Evolutionary conservation across 1,140 invertebrate genomes (phyloP), one percentile per base, ranked within the genome.

Genomic region (Nasonia giraulti): DNA sequence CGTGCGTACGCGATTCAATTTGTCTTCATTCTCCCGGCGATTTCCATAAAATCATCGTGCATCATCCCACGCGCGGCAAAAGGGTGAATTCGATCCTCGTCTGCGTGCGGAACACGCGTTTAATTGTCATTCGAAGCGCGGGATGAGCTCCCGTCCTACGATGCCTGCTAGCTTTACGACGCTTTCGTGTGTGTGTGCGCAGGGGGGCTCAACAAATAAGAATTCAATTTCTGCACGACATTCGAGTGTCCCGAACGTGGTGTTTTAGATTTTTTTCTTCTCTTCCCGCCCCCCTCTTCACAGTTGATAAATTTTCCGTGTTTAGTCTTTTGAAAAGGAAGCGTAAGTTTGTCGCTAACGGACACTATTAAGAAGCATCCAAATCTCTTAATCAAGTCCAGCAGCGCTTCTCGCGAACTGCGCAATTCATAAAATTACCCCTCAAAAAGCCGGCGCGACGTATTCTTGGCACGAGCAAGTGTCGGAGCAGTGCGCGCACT

Each of bases 31-130:
- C 80, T 33, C 80, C 84, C 71, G 81, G 75, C 73, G 73, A 86
- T 89, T 87, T 85, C 79, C 85, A 88, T 87, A 87, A 85, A 87
- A 83, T 86, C 68, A 44, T 86, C 87, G 82, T 87, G 85, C 75
- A 87, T 88, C 86, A 88, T 88, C 40, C 44, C 62, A 69, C 50
- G 37, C 68, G 68, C 1, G 33, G 62, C 40, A 55, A 86, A 84
- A 86, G 82, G 82, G 85, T 86, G 82, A 86, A 86, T 79, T 44
- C 12, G 50, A 77, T 40, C 10, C 12, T 20, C 47, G 69, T 40
- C 47, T 62, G 37, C 11, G 40, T 66, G 20, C 37, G 69, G 8
- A 71, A 82, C 80, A 75, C 73, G 73, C 50, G 50, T 44, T 68
- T 75, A 75, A 75, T 40, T 83, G 33, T 76, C 73, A 40, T 66